Percentiles rank a stretch among this genome's conserved stretches.
These are phyloP conservation scores for Scartelaos histophorus DNA, from an alignment of 2,113 vertebrate genomes.

Conservation along the genomic window DNA sequence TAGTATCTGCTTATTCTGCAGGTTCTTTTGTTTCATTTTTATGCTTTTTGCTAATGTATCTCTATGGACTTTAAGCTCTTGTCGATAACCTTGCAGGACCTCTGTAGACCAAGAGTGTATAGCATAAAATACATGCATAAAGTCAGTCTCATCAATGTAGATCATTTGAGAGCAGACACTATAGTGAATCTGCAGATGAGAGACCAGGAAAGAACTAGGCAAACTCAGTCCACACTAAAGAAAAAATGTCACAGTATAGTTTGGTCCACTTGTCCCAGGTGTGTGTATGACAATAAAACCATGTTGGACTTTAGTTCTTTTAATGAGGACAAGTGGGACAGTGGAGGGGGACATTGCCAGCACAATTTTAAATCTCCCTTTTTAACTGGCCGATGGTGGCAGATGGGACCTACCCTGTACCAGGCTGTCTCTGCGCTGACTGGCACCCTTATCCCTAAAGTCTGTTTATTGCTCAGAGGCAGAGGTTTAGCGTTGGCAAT, in stretches of 20 bases:
- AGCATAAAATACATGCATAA: too few relatives aligned
- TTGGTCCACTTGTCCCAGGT: constrained; percentile 35
- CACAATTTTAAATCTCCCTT: constrained; percentile 49
- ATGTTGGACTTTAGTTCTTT: constrained; percentile 55
- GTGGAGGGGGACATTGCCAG: constrained; percentile 51
- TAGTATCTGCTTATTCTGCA: too few relatives aligned
- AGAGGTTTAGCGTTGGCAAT: constrained; percentile 48
- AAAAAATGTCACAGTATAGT: constrained; percentile 48
- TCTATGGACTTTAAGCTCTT: too few relatives aligned
- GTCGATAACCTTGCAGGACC: too few relatives aligned
- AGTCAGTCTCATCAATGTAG: neutral
- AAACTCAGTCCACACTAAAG: constrained; percentile 27
- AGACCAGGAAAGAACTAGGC: neutral
- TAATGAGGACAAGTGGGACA: constrained; percentile 70
- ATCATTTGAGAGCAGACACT: neutral
- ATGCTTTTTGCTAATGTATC: too few relatives aligned
- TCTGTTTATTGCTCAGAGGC: constrained; percentile 49
- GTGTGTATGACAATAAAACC: constrained; percentile 42
- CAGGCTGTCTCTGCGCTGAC: constrained; percentile 52
- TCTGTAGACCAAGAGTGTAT: too few relatives aligned
- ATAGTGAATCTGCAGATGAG: neutral
- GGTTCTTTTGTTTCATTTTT: too few relatives aligned
- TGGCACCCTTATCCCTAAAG: constrained; percentile 62
- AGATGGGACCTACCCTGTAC: constrained; percentile 63
- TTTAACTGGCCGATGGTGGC: constrained; percentile 50